Percentiles rank a stretch among this genome's conserved stretches.
These are phyloP conservation scores for Lampris incognitus DNA, from an alignment of 2,113 vertebrate species.

Conservation along the genomic window DNA sequence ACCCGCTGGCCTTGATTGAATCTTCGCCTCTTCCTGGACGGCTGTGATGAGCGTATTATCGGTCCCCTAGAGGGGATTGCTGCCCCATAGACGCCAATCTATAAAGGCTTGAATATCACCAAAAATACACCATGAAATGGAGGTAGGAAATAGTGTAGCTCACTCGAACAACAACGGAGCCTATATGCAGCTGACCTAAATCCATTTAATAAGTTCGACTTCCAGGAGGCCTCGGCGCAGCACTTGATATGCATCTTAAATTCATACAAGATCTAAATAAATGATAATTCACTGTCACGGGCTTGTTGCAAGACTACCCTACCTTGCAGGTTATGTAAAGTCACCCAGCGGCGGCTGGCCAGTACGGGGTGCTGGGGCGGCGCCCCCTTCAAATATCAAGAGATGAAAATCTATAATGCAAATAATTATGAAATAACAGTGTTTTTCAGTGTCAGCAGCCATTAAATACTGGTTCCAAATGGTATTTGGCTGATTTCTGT, in stretches of 20 bases:
- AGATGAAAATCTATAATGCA: no score
- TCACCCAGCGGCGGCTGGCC: no score
- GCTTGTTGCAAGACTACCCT: conserved; percentile 22
- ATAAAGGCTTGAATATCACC: conserved; percentile 24
- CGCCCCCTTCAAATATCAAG: no score
- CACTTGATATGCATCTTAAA: conserved; percentile 48
- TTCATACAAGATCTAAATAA: conserved; percentile 11
- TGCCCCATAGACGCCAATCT: conserved; percentile 13
- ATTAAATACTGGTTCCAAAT: no score
- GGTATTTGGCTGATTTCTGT: no score
- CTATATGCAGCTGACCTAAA: conserved; percentile 34
- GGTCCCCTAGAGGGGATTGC: background rate
- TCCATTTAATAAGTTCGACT: conserved; percentile 41
- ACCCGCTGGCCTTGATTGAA: conserved; percentile 26
- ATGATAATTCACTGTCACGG: conserved; percentile 25
- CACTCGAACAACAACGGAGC: conserved; percentile 23
- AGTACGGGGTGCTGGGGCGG: no score
- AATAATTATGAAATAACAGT: no score
- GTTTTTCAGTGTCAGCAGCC: no score
- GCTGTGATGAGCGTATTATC: conserved; percentile 22
- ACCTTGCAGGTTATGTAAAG: conserved; percentile 19
- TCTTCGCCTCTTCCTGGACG: conserved; percentile 2
- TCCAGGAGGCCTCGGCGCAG: conserved; percentile 28
- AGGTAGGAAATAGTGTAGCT: conserved; percentile 18
- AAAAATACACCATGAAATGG: conserved; percentile 23